Conservation (phyloP, 1,140 invertebrate genomes). For the Drosophila pruinosa region DNA sequence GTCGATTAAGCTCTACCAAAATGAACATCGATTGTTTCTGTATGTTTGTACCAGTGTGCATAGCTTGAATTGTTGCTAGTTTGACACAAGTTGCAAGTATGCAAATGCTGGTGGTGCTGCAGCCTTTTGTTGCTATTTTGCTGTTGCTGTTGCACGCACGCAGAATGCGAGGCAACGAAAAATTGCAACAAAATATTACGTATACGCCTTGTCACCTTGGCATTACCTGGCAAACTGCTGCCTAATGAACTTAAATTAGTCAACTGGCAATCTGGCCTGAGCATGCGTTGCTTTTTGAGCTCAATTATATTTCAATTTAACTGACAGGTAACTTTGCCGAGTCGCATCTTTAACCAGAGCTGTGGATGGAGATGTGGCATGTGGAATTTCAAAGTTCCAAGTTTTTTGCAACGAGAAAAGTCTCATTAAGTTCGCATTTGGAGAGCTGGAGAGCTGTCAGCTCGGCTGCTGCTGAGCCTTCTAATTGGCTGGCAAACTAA, state of each 20-base stretch:
- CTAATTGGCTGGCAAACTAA: slow-evolving; percentile 69
- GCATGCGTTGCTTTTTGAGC: background rate
- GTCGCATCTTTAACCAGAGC: background rate
- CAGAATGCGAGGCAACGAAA: slow-evolving; percentile 22
- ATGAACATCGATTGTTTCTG: no score
- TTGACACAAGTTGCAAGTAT: slow-evolving; percentile 46
- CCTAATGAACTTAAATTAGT: slow-evolving; percentile 66
- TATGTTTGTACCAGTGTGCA: slow-evolving; percentile 19
- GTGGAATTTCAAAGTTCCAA: slow-evolving; percentile 27
- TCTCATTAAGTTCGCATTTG: slow-evolving; percentile 70
- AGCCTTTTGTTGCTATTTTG: slow-evolving; percentile 8
- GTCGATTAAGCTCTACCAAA: no score
- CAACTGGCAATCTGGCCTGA: slow-evolving; percentile 20
- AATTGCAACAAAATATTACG: slow-evolving; percentile 48
- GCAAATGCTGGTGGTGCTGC: slow-evolving; percentile 59
- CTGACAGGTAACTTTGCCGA: slow-evolving; percentile 33
- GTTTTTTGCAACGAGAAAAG: slow-evolving; percentile 30
- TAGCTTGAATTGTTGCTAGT: slow-evolving; percentile 22
- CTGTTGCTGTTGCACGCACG: slow-evolving; percentile 8
- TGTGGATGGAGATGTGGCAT: background rate
- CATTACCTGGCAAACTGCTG: slow-evolving; percentile 35
- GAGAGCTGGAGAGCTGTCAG: no score
- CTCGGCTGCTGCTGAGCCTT: slow-evolving; percentile 44
- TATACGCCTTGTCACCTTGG: slow-evolving; percentile 73
- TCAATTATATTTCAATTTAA: slow-evolving; percentile 82